Base-by-base conservation (phyloP, 2,797 vertebrate genomes). In the Peromyscus nudipes region DNA sequence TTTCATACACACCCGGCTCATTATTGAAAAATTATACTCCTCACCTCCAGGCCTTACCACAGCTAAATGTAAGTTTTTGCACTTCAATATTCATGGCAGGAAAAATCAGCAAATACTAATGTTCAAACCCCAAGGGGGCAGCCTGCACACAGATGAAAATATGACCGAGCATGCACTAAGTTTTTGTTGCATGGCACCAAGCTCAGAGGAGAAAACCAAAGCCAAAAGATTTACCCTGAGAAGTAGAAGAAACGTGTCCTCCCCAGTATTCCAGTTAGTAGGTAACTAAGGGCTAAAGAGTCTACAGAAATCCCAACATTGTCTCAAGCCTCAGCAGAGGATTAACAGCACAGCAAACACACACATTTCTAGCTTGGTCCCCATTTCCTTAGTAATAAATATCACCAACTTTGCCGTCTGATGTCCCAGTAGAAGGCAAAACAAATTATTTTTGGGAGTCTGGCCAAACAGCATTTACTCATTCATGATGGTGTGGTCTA, bases 101-200 rank as follows among this genome's bases (percentile, higher is more conserved):
- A 91, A 96, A 94, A 97, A 92, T 67, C 96, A 97, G 92, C 89
- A 98, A 94, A 96, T 81, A 83, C 97, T 89, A 97, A 96, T 97
- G 95, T 94, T 97, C 46, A 96, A 97, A 97, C 97, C 97, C 97
- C 97, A 97, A 98, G 97, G 95, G 97, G 97, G 97, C 97, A 98
- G 97, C 96, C 97, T 97, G 95, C 91, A 95, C 97, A 98, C 97
- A 97, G 97, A 97, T 92, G 97, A 98, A 97, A 97, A 94, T 94
- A 93, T 89, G 96, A 92, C 96, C 92, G 23, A 31, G 89, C 62
- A 81, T 23, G 1, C 77, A 60, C 52, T 60, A 87, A 88, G 95
- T 69, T 92, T 97, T 76, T 73, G 40, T 71, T 93, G 84, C 80
- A 25, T 94, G 92, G 87, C 65, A 92, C 79, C 29, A 71, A 82